These are phyloP conservation scores for Tetrax tetrax DNA, from an alignment of 2,113 vertebrate genomes.

Conservation along the genomic window DNA sequence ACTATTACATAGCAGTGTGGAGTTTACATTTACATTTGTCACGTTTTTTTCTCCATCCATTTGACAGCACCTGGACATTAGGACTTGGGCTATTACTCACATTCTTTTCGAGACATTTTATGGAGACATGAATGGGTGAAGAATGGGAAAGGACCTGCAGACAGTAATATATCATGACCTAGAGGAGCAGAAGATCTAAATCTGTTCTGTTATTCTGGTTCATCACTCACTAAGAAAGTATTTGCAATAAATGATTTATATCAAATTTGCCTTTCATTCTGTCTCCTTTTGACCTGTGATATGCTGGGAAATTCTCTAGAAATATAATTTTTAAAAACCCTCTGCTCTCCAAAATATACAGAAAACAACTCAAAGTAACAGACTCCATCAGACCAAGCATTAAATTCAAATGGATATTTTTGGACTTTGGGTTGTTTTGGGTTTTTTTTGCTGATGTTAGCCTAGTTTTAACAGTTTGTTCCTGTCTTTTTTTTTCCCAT, in stretches of 20 bases:
- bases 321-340: neutral
- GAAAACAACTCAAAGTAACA: neutral
- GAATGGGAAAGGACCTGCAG: constrained; percentile 22
- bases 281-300: neutral
- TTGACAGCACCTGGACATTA: constrained; percentile 43
- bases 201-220: constrained; percentile 38
- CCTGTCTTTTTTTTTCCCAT: neutral
- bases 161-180: constrained; percentile 31
- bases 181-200: constrained; percentile 20
- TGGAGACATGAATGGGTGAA: neutral
- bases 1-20: neutral
- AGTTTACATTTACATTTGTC: neutral
- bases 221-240: constrained; percentile 37
- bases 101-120: constrained; percentile 30
- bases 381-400: neutral
- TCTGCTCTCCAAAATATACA: neutral
- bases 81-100: constrained; percentile 11
- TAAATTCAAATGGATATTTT: neutral
- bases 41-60: neutral
- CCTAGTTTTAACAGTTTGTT: neutral
- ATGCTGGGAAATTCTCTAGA: neutral
- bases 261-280: neutral
- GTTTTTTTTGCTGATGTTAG: neutral
- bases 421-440: neutral
- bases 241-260: constrained; percentile 8